Evolutionary conservation across 2,797 vertebrate species (phyloP).

Genomic region (Sandelia bainsii): DNA sequence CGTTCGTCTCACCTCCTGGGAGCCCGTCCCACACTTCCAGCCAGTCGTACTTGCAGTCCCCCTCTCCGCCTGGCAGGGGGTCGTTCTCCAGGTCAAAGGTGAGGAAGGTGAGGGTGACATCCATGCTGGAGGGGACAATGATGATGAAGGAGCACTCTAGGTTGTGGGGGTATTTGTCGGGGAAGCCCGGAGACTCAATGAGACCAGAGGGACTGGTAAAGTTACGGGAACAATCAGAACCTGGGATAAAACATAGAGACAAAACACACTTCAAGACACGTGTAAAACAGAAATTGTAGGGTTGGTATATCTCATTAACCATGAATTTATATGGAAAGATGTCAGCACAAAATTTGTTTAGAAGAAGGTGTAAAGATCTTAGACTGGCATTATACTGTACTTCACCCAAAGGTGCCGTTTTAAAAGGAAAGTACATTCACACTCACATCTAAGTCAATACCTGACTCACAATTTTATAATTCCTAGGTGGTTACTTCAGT

Average conservation of each 20-base stretch:
- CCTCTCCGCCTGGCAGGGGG: constrained; percentile 92
- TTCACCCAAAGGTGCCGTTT: constrained; percentile 16
- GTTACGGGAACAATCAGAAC: constrained; percentile 97
- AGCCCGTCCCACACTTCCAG: constrained; percentile 99
- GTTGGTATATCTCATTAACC: neutral
- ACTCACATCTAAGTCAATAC: neutral
- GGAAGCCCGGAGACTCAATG: constrained; percentile 96
- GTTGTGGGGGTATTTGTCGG: constrained; percentile 98
- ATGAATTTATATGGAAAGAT: neutral
- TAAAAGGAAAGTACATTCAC: constrained; percentile 3
- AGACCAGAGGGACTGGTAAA: constrained; percentile 92
- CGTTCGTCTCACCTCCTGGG: constrained; percentile 85
- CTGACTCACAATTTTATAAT: neutral
- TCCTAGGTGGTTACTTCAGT: neutral
- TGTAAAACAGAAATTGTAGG: neutral
- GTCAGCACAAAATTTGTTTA: neutral
- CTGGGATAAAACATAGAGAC: constrained; percentile 75
- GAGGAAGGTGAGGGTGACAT: constrained; percentile 93
- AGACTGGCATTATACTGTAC: neutral
- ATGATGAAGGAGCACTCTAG: constrained; percentile 97
- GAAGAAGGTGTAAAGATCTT: neutral
- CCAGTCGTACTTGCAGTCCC: constrained; percentile 98
- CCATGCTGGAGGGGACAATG: constrained; percentile 93
- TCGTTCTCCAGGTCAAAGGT: constrained; percentile 98
- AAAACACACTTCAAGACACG: neutral